Conservation (phyloP, 2,113 vertebrate genomes). For the Epinephelus fuscoguttatus region DNA sequence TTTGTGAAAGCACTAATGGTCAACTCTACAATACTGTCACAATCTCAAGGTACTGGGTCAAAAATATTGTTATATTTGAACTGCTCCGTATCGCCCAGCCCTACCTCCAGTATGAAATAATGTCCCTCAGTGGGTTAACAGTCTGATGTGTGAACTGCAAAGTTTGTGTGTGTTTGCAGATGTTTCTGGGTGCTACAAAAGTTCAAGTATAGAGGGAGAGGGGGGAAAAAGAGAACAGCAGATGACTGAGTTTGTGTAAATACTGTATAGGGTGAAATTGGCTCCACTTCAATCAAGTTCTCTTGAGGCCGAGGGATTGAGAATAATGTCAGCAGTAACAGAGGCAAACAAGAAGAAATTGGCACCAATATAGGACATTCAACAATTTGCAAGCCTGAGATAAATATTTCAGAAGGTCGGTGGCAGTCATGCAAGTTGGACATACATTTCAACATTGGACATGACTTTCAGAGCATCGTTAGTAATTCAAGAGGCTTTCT, state of each 20-base stretch:
- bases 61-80: too few relatives aligned
- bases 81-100: too few relatives aligned
- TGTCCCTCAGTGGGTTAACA: conserved; percentile 54
- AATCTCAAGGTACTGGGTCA: too few relatives aligned
- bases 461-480: conserved; percentile 60
- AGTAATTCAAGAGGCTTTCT: conserved; percentile 59
- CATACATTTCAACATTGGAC: conserved; percentile 62
- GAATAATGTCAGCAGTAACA: conserved; percentile 66
- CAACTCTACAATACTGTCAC: too few relatives aligned
- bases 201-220: conserved; percentile 36
- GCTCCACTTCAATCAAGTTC: conserved; percentile 81
- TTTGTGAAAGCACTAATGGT: too few relatives aligned
- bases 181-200: conserved; percentile 53
- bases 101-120: conserved; percentile 44
- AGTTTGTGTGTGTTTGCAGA: conserved; percentile 45
- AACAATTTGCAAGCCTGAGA: conserved; percentile 68
- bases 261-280: conserved; percentile 76
- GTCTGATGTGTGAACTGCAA: conserved; percentile 36
- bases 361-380: conserved; percentile 66
- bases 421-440: conserved; percentile 67
- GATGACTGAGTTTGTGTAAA: conserved; percentile 72
- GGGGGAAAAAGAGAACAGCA: conserved; percentile 6
- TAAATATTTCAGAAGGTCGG: conserved; percentile 80
- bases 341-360: conserved; percentile 64
- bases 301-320: conserved; percentile 75